phyloP scores from a whole-genome alignment of 2,113 vertebrate genomes.

The Tachycineta bicolor region DNA sequence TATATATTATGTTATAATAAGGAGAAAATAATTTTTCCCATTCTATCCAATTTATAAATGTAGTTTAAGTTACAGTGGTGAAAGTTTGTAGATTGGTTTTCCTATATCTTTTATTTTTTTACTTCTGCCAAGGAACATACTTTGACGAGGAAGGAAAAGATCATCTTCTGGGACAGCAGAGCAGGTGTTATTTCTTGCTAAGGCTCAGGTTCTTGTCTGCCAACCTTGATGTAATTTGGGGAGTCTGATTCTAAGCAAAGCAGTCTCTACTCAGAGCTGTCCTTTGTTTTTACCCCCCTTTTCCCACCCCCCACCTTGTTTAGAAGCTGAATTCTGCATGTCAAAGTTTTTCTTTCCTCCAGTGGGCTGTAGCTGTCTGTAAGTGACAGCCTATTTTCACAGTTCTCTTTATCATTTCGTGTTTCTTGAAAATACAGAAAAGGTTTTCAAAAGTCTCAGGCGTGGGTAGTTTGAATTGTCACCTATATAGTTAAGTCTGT shows the following conservation, averaged over 20 bases:
- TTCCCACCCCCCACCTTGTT: not conserved
- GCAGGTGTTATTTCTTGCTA: not conserved
- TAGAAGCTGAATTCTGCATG: not conserved
- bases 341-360: not conserved
- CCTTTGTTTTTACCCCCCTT: not conserved
- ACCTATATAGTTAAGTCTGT: not conserved
- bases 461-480: not conserved
- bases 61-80: not conserved
- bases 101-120: not conserved
- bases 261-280: not conserved
- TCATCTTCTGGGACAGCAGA: not conserved
- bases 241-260: not conserved
- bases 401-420: not conserved
- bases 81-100: not conserved
- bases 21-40: not conserved
- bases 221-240: not conserved
- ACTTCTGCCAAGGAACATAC: not conserved
- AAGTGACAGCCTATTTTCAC: slow-evolving; percentile 2
- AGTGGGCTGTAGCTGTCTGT: not conserved
- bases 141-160: not conserved
- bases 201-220: not conserved
- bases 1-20: not conserved
- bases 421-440: not conserved
- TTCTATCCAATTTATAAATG: not conserved
- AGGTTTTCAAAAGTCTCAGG: not conserved